These are phyloP conservation scores for Ypsolopha sequella DNA, from an alignment of 2,888 invertebrate species.

Conservation along the genomic window DNA sequence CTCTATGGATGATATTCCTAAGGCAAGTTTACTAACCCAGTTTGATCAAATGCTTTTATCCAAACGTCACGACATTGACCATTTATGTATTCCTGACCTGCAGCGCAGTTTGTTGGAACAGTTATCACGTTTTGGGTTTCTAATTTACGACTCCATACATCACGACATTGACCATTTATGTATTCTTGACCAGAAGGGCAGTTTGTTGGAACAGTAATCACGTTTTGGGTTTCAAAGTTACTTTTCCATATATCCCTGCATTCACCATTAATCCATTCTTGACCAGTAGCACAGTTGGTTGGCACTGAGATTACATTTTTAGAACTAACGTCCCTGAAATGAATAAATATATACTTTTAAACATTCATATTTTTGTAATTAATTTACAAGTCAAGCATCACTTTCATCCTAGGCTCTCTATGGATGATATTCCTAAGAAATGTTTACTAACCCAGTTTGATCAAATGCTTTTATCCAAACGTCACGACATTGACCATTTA, in stretches of 20 bases:
- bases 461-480: no score
- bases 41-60: no score
- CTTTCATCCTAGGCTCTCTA: no score
- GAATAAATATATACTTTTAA: no score
- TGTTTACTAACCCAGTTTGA: conserved; percentile 13
- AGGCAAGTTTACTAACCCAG: no score
- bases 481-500: neutral
- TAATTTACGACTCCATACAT: conserved; percentile 9
- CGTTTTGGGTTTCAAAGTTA: neutral
- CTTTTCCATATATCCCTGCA: conserved; percentile 26
- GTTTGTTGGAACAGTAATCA: conserved; percentile 13
- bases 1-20: no score
- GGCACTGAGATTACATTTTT: conserved; percentile 8
- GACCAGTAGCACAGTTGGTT: conserved; percentile 14
- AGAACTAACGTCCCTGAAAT: neutral
- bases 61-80: conserved; percentile 17
- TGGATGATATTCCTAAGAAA: no score
- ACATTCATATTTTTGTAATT: no score
- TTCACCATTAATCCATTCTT: conserved; percentile 21
- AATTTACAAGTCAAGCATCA: no score
- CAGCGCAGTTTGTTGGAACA: conserved; percentile 22
- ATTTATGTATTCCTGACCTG: conserved; percentile 18
- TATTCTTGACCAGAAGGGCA: conserved; percentile 14
- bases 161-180: conserved; percentile 16
- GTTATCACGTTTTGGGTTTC: conserved; percentile 18